Evolutionary conservation across 2,888 invertebrate genomes (phyloP).

Genomic region (Diarsia rubi): DNA sequence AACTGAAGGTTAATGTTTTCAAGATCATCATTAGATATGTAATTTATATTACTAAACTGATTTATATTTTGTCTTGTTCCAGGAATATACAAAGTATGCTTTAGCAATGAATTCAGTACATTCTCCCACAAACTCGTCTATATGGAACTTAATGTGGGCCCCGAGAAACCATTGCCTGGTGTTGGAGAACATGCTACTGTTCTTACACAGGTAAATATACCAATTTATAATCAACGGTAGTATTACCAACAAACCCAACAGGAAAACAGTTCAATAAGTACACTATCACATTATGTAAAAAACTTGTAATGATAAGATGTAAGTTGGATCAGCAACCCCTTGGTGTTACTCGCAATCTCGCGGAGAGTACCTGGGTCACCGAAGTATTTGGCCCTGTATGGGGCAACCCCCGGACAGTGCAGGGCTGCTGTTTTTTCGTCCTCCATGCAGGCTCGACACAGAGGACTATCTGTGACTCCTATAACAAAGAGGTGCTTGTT

Average conservation of each 20-base stretch:
- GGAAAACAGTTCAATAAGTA: not conserved
- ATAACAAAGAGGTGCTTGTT: too few relatives aligned
- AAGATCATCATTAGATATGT: not conserved
- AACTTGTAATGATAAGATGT: not conserved
- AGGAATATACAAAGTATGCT: slow-evolving; percentile 97
- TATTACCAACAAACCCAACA: not conserved
- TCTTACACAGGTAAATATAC: slow-evolving; percentile 94
- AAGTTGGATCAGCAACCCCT: too few relatives aligned
- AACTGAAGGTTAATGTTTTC: not conserved
- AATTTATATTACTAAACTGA: not conserved
- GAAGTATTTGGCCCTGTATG: too few relatives aligned
- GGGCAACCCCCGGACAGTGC: too few relatives aligned
- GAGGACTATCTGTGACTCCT: too few relatives aligned
- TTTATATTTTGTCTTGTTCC: slow-evolving; percentile 68
- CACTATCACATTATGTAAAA: not conserved
- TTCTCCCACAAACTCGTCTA: slow-evolving; percentile 99
- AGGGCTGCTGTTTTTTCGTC: too few relatives aligned
- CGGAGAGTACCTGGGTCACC: too few relatives aligned
- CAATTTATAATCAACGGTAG: not conserved
- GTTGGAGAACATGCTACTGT: slow-evolving; percentile 97
- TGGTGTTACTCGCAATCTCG: too few relatives aligned
- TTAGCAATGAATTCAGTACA: slow-evolving; percentile 99
- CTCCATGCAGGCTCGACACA: too few relatives aligned
- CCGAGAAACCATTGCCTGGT: slow-evolving; percentile 96
- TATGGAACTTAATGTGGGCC: slow-evolving; percentile 99